Base-by-base conservation (phyloP, 2,797 vertebrate genomes). In the Microctenopoma stevenorrisi region DNA sequence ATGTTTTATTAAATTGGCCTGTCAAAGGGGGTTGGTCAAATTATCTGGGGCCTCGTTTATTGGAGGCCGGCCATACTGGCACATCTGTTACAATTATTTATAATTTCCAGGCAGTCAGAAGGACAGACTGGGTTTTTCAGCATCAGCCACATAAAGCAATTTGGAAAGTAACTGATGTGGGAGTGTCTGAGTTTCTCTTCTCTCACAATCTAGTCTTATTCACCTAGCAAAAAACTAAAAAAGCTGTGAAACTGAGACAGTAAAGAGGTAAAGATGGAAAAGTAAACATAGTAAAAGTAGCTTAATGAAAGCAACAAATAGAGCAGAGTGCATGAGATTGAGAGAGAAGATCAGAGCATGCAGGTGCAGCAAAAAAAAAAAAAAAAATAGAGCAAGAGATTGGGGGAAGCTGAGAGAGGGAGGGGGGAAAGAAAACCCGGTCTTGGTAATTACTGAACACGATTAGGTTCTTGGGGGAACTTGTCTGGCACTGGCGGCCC, bases 1-100 rank as follows among this genome's bases (percentile, higher is more conserved):
- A 97, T 97, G 96, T 98, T 99, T 98, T 98, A 98, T 99, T 98
- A 98, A 98, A 98, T 98, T 98, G 97, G 97, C 96, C 97, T 98
- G 98, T 98, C 97, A 98, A 98, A 98, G 95, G 89, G 88, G 96
- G 96, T 97, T 95, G 97, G 96, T 95, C 96, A 97, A 98, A 98
- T 99, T 98, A 98, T 97, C 97, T 96, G 95, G 97, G 97, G 97
- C 95, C 97, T 98, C 96, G 94, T 98, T 97, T 97, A 96, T 96
- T 98, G 97, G 97, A 98, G 96, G 95, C 95, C 94, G 95, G 97
- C 97, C 97, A 99, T 98, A 98, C 96, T 98, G 97, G 96, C 95
- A 96, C 97, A 98, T 98, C 97, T 98, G 97, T 97, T 98, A 98
- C 97, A 98, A 98, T 99, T 98, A 98, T 97, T 98, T 98, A 98